Base-by-base conservation (phyloP, 2,113 vertebrate genomes). In the Scomber colias region DNA sequence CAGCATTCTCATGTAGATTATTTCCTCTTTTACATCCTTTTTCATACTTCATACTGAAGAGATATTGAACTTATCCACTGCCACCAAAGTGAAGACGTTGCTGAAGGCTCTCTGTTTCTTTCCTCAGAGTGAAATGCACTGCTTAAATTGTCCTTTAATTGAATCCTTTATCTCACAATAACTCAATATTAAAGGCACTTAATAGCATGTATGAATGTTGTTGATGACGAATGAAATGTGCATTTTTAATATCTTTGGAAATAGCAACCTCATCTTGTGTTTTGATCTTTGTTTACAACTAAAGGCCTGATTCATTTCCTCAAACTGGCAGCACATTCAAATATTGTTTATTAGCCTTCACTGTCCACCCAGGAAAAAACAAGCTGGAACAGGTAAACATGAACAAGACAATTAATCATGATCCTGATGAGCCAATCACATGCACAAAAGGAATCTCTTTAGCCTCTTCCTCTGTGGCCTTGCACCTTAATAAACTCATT, bases 241-340 rank as follows among this genome's bases (percentile, higher is more conserved):
- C 8, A 16, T 56, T 69, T 62, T 59, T 54, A 64, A 75, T 59
- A 21, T 51, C 16, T 78, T 67, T 74, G 46, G 5, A 24, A 55
- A 55, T 48, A 9, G 56, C 40, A 67, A 57, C 40, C 31, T 57
- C 45, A 30, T 15, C 51, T 63, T 3, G 4, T 17, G 19, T 48
- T 16, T 44, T 50, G 27, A 71, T 82, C 64, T 61, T 45, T 60
- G 40, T 48, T 72, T 31, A 61, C 17, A 21, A 24, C 31, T 45
- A 49, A 40, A 40, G 35, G 35, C 35, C 35, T 2, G 35, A 49
- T 48, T 4, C 11, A 50, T 64, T 31, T 24, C 17, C 44, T 16
- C 0, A 54, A 16, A 10, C 35, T 16, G 13, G 12, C 13, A 10
- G 10, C 30, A 4, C 1, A 54, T 70, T 5, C 17, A 27, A 24